Conservation (phyloP, 2,113 vertebrate genomes). For the Galbula dea region DNA sequence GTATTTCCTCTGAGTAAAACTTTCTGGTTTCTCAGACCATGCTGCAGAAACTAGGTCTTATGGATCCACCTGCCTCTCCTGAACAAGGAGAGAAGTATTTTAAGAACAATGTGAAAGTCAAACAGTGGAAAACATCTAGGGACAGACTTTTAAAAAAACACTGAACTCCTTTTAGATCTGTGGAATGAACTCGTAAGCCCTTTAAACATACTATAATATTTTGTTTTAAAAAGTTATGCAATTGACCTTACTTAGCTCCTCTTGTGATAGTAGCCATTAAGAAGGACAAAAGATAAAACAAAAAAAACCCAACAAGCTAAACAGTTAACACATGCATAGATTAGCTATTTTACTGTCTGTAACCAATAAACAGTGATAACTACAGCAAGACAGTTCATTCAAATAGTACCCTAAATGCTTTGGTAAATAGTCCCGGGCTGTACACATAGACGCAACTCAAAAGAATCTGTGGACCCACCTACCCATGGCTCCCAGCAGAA, state of each 20-base stretch:
- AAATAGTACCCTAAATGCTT: not conserved
- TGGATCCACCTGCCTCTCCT: not conserved
- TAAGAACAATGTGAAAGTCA: not conserved
- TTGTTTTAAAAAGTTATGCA: not conserved
- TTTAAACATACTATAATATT: not conserved
- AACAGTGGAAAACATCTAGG: not conserved
- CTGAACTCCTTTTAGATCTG: not conserved
- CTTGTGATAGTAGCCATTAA: not conserved
- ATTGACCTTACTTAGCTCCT: not conserved
- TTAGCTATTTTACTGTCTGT: not conserved
- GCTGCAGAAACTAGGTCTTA: not conserved
- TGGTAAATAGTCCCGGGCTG: not conserved
- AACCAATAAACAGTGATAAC: not conserved
- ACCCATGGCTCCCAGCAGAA: not conserved
- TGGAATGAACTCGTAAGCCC: not conserved
- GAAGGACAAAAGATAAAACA: not conserved
- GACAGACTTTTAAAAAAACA: not conserved
- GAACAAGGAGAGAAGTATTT: not conserved
- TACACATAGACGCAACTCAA: fast-evolving
- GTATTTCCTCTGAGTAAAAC: not conserved
- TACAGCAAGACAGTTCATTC: not conserved
- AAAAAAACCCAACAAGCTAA: not conserved
- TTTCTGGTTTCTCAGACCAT: not conserved
- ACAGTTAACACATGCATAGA: not conserved
- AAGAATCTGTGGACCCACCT: not conserved